Base-by-base conservation (phyloP, 1,140 invertebrate species). In the Neotoxoptera formosana region DNA sequence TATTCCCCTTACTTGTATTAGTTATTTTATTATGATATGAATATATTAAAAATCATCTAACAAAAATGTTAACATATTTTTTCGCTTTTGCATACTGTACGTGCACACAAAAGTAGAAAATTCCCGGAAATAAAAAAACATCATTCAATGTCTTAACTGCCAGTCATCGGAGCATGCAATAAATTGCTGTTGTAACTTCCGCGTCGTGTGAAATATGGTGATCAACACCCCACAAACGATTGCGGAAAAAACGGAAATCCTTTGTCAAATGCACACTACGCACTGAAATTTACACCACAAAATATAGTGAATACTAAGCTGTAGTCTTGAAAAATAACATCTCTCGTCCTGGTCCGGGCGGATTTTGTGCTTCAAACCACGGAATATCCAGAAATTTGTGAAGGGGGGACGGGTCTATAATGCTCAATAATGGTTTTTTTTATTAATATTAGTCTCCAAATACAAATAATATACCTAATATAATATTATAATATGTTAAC, bases 81-180 rank as follows among this genome's bases (percentile, higher is more conserved):
- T 84, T 84, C 25, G 23, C 23, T 84, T 84, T 84, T 11, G 7
- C 20, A 25, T 25, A 11, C 11, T 25, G 11, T 25, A 30, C 41
- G 6, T n/a, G 14, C n/a, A 84, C n/a, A 84, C 11, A 84, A 84
- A 84, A 84, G 41, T 84, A 84, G 21, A 45, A 45, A 45, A 84
- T 25, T 25, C 11, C 34, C 7, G 83, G 41, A 84, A 84, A 84
- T 41, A 84, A 84, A 84, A 83, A 41, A 84, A 30, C 83, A 84
- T 84, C 83, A 45, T 84, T 84, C 83, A 84, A 84, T 45, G 83
- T 84, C 83, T 84, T 84, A 84, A 84, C 83, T 84, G 83, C 36
- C 36, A 84, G 83, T 45, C 36, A 84, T 45, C 45, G 36, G 23
- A 9, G 36, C 83, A 41, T 41, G 25, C 83, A 25, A 45, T 84